Base-by-base conservation (phyloP, 2,797 vertebrate genomes). In the Hafferia zeledoni region DNA sequence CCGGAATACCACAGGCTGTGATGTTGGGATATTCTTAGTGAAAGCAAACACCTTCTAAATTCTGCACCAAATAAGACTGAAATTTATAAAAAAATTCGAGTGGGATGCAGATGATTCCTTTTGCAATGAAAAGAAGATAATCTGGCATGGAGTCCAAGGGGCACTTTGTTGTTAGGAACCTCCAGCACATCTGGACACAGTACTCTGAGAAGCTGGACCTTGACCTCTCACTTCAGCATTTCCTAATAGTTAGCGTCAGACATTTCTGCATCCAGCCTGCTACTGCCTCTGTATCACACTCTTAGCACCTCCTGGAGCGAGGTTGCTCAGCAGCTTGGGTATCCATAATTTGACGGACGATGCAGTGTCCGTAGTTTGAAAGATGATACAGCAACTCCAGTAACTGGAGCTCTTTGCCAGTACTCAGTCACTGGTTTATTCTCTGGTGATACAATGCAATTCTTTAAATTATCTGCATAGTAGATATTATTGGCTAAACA, bases 331-430 rank as follows among this genome's bases (percentile, higher is more conserved):
- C 27, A 78, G 9, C 6, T 3, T 6, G 6, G 24, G 9, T 18
- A 35, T 2, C 25, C 8, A 9, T 47, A 55, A 55, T 76, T 55
- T 5, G 6, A 28, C 2, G 33, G 39, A 39, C 0, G 0, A 19
- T 9, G 11, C n/a, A 24, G 28, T 8, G 31, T 71, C 67, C 27
- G 13, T 25, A 49, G 47, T 49, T 25, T 24, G 23, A 49, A 12
- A 47, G 47, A 49, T 49, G 11, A 20, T 53, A 53, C 17, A 19
- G 17, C 52, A 53, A 31, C 52, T 82, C 57, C 5, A 0, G 5
- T 6, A 59, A 16, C 35, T 14, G 3, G 15, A 86, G 43, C 9
- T 75, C 33, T 69, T 75, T 46, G 39, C 55, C 61, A 33, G 17
- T n/a, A 47, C 10, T 70, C 39, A 41, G 72, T 44, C 35, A 49